Conservation (phyloP, 2,113 vertebrate species). For the Lathamus discolor region DNA sequence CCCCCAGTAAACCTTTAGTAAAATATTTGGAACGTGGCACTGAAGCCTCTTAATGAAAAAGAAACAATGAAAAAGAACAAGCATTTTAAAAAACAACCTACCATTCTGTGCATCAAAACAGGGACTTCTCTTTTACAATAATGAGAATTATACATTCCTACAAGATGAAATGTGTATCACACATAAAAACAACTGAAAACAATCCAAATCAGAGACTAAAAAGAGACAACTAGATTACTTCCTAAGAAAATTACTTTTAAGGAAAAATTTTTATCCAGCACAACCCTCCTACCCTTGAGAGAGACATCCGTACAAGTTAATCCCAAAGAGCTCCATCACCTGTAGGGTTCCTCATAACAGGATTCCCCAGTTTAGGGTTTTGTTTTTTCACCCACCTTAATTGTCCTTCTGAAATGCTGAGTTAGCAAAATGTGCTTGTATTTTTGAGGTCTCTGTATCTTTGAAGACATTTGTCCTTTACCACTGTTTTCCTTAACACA, state of each 20-base stretch:
- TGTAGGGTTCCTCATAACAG: not conserved
- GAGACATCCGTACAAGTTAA: not conserved
- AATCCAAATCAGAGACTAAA: not conserved
- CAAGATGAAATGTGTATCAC: not conserved
- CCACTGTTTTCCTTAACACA: not conserved
- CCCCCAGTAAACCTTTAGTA: not conserved
- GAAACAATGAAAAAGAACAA: not conserved
- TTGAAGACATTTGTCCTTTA: not conserved
- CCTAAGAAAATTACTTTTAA: not conserved
- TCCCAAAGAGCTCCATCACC: not conserved
- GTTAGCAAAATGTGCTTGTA: not conserved
- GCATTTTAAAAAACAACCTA: not conserved
- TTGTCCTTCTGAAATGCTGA: not conserved
- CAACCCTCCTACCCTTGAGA: not conserved
- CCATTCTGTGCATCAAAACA: not conserved
- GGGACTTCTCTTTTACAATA: not conserved
- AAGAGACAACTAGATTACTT: not conserved
- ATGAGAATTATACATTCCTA: not conserved
- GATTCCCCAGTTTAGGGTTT: not conserved
- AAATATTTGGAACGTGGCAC: not conserved
- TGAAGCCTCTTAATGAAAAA: not conserved
- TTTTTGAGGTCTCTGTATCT: not conserved
- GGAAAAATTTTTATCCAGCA: not conserved
- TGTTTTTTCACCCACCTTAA: fast-evolving
- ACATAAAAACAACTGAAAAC: not conserved